A percentile compares a stretch with the other conserved stretches of the same genome.
These are phyloP conservation scores for Camponotus fellah DNA, from an alignment of 2,888 invertebrate species.

Conservation along the genomic window DNA sequence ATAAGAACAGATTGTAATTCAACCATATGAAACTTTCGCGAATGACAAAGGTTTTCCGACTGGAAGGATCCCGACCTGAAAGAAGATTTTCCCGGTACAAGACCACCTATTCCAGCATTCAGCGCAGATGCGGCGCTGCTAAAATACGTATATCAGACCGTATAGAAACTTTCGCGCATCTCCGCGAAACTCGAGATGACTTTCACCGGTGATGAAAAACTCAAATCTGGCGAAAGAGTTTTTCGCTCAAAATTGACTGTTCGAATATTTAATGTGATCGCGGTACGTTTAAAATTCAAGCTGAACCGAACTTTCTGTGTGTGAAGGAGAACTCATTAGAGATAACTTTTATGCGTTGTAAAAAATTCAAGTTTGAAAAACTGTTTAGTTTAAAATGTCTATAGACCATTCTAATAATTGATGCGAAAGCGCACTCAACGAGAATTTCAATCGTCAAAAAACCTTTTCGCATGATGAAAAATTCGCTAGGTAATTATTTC, in stretches of 20 bases:
- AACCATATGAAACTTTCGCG: conserved; percentile 20
- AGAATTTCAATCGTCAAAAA: conserved; percentile 22
- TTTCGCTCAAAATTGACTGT: conserved; percentile 10
- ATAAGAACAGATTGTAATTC: conserved; percentile 41
- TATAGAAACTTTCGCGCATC: conserved; percentile 31
- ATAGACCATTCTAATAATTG: background rate
- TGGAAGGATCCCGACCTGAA: background rate
- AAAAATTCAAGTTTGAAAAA: conserved; percentile 28
- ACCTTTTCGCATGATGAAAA: background rate
- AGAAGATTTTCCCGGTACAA: conserved; percentile 28
- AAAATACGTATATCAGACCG: conserved; percentile 31
- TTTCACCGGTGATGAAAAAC: conserved; percentile 22
- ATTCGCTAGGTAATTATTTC: background rate
- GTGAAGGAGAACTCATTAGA: background rate
- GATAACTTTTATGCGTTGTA: background rate
- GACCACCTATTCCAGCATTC: conserved; percentile 30
- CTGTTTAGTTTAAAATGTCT: background rate
- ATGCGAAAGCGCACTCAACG: background rate
- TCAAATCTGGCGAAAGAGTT: conserved; percentile 10
- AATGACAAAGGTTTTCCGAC: conserved; percentile 31
- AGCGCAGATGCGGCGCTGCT: conserved; percentile 16
- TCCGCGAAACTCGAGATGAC: conserved; percentile 9
- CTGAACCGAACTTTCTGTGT: background rate
- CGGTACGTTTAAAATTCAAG: conserved; percentile 17
- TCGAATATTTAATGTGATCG: conserved; percentile 42